phyloP scores from a whole-genome alignment of 1,140 invertebrate species.

The Ruditapes philippinarum region DNA sequence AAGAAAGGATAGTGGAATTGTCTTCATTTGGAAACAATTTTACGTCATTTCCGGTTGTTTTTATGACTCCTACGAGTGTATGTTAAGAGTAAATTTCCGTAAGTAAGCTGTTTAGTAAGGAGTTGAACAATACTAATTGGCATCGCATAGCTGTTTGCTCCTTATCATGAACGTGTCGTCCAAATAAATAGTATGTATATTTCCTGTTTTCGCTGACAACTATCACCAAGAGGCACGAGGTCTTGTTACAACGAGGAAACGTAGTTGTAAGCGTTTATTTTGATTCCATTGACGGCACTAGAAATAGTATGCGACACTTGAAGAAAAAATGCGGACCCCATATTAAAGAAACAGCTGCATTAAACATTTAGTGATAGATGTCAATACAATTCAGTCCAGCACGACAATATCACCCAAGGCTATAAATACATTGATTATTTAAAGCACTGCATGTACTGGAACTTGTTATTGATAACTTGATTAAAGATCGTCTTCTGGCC shows the following conservation, averaged over 20 bases:
- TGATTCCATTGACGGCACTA: too few species aligned
- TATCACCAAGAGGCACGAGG: not conserved
- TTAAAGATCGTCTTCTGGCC: too few species aligned
- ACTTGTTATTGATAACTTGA: too few species aligned
- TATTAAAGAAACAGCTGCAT: too few species aligned
- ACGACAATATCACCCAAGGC: too few species aligned
- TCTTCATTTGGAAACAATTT: not conserved
- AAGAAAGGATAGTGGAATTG: not conserved
- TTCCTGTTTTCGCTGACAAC: not conserved
- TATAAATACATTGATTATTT: too few species aligned
- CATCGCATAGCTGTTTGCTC: not conserved
- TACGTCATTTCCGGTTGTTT: not conserved
- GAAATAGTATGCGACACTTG: too few species aligned
- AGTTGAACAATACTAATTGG: conserved; percentile 34
- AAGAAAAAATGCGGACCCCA: too few species aligned
- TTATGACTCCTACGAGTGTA: not conserved
- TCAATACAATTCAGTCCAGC: too few species aligned
- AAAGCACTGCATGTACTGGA: too few species aligned
- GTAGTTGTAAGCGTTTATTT: too few species aligned
- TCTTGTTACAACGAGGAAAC: not conserved
- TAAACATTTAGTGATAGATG: too few species aligned
- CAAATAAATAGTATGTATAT: conserved; percentile 6
- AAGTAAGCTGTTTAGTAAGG: not conserved
- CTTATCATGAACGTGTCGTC: not conserved
- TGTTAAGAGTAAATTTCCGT: not conserved